Percentiles rank a stretch among this genome's conserved stretches.
Conservation (phyloP, 2,888 invertebrate species). For the Crossocerus cetratus region DNA sequence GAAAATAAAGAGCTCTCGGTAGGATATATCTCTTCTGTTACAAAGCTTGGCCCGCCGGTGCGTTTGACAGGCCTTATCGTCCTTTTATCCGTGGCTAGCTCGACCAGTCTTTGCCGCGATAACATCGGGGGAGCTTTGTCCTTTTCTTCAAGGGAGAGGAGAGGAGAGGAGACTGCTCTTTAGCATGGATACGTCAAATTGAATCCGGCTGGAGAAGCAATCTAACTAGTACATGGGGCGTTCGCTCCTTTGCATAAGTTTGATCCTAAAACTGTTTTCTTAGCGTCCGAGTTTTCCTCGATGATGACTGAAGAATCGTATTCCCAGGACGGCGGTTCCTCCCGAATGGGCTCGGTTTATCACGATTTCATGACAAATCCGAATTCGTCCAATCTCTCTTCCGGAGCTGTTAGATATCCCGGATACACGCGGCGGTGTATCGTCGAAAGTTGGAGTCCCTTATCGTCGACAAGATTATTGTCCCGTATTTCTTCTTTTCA, state of each 20-base stretch:
- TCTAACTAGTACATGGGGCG: too few species aligned
- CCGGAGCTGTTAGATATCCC: not conserved
- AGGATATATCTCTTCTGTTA: not conserved
- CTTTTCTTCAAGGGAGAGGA: too few species aligned
- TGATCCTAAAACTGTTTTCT: too few species aligned
- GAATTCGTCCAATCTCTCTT: not conserved
- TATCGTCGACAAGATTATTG: slow-evolving; percentile 3
- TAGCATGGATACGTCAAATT: too few species aligned
- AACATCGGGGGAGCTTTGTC: too few species aligned
- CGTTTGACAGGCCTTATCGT: slow-evolving; percentile 1
- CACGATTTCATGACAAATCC: not conserved
- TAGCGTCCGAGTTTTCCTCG: too few species aligned
- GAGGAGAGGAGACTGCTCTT: too few species aligned
- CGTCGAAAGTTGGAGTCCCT: slow-evolving; percentile 34
- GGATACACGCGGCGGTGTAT: slow-evolving; percentile 14
- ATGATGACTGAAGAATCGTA: too few species aligned
- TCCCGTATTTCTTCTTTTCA: not conserved
- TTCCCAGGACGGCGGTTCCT: not conserved
- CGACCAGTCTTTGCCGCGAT: not conserved
- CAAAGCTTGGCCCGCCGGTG: not conserved
- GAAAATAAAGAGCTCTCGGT: not conserved
- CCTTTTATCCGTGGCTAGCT: not conserved
- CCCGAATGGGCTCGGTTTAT: not conserved
- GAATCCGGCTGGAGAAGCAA: too few species aligned
- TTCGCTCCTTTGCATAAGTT: too few species aligned